Evolutionary conservation across 2,113 vertebrate species (phyloP), one percentile per base, ranked within the genome.

Genomic region (Dasypus novemcinctus): DNA sequence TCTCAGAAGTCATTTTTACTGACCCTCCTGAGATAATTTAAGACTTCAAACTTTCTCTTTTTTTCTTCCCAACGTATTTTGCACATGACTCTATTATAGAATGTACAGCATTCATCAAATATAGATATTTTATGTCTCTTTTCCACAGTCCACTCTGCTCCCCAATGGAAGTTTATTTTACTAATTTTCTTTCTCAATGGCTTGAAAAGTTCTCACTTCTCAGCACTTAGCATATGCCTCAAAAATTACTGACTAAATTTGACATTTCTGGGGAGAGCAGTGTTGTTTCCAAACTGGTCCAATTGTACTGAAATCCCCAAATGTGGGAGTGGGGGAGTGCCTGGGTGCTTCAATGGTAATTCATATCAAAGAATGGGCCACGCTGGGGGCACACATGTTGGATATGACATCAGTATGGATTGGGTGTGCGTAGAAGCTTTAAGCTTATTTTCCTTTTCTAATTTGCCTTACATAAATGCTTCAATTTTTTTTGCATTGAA

Each of bases 381-480:
- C 33, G 7, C 4, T 52, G 41, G 23, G 5, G 2, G 1, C 33
- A 4, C 0, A 4, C 11, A 1, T 41, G 21, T 21, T 83, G 33
- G 3, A 2, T 59, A 4, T 10, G 27, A 43, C 7, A 1, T 36
- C 43, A 12, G 0, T 31, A 15, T 59, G 27, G 31, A 29, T 10
- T 90, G 23, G 63, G 38, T 21, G 4, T 13, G n/a, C 4, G 14
- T 2, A 64, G 52, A 57, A 57, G 25, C 46, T 80, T 74, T 41
- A 27, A 66, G 20, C 18, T 61, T 20, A 79, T 10, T 36, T 88
- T 72, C 36, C 20, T 64, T 54, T 71, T 66, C 27, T 72, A 5
- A n/a, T 63, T 89, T 85, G 21, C n/a, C 66, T 57, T 52, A 21
- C 38, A 23, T 33, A 23, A 71, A 4, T 54, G 27, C 13, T 79